Evolutionary conservation across 1,140 invertebrate species (phyloP).

Genomic region (Pseudoatta argentina): DNA sequence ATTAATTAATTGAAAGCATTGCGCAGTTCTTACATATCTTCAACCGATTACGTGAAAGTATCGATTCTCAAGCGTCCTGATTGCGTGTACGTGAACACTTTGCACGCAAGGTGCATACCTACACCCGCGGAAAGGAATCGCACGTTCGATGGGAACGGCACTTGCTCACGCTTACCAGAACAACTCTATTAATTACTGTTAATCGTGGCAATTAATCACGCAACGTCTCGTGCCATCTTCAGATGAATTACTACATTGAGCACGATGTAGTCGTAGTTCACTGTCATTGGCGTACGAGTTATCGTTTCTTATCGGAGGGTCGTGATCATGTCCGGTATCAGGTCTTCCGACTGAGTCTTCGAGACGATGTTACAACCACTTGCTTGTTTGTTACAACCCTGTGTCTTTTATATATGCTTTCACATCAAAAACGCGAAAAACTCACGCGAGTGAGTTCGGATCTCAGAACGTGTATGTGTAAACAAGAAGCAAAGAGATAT

Average conservation of each 20-base stretch:
- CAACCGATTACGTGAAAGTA: constrained; percentile 26
- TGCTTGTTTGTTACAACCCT: constrained; percentile 18
- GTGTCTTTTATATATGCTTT: constrained; percentile 33
- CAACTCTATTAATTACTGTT: constrained; percentile 83
- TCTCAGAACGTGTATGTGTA: not conserved
- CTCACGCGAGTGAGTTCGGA: constrained; percentile 34
- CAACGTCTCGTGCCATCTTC: constrained; percentile 41
- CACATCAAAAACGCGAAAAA: constrained; percentile 15
- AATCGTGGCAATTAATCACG: constrained; percentile 82
- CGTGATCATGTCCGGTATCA: constrained; percentile 52
- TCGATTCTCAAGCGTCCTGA: constrained; percentile 18
- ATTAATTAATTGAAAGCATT: not conserved
- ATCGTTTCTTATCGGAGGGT: constrained; percentile 69
- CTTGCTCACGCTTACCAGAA: constrained; percentile 60
- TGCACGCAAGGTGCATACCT: constrained; percentile 24
- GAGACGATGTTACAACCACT: constrained; percentile 29
- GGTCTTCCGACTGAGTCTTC: constrained; percentile 34
- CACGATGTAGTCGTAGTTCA: constrained; percentile 68
- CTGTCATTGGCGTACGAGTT: constrained; percentile 68
- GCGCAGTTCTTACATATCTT: not conserved
- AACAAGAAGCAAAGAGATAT: not conserved
- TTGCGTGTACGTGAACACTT: not conserved
- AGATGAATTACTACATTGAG: constrained; percentile 73
- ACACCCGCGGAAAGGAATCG: constrained; percentile 34
- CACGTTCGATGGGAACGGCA: constrained; percentile 62